Base-by-base conservation (phyloP, 2,113 vertebrate species). In the Progne subis region DNA sequence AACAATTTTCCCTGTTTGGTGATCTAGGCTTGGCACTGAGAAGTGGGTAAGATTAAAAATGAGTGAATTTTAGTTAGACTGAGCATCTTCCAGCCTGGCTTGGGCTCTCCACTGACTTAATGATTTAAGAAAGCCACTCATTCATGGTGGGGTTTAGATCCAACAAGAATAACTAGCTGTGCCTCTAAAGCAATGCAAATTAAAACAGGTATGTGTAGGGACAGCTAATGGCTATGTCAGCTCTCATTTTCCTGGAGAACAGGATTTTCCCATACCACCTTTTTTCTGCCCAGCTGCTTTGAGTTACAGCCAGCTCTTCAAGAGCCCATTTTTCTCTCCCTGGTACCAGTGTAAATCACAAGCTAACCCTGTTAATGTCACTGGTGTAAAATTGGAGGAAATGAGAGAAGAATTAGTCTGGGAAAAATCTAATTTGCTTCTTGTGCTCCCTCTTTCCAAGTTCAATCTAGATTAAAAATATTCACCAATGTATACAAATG, bases 341-440 rank as follows among this genome's bases (percentile, higher is more conserved):
- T 81, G 79, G 20, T 88, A 93, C 41, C 44, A 65, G 28, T 2
- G 28, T 92, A 96, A 92, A 96, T 93, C 65, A 83, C 75, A 92
- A 90, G 25, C 52, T 95, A 96, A 95, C 46, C 3, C 2, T 85
- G 74, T 95, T 95, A 95, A 92, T 72, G 80, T 93, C 69, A 81
- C 44, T 75, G 31, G 57, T 92, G 78, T 86, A 96, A 94, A 95
- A 88, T 3, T 68, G 75, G 76, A 94, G 93, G 92, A 94, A 95
- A 97, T 88, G 88, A 90, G 82, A 95, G 64, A 95, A 96, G 79
- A 86, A 93, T 94, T 93, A 95, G 4, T 53, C 44, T 82, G 47
- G 65, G 77, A 49, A 81, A 94, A 95, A 96, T 86, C 65, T 84
- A 86, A 96, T 95, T 96, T 97, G 39, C 16, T 79, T 86, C 86